A percentile compares a stretch with the other conserved stretches of the same genome.
These are phyloP conservation scores for Phoenicopterus ruber DNA, from an alignment of 2,113 vertebrate species.

Conservation along the genomic window DNA sequence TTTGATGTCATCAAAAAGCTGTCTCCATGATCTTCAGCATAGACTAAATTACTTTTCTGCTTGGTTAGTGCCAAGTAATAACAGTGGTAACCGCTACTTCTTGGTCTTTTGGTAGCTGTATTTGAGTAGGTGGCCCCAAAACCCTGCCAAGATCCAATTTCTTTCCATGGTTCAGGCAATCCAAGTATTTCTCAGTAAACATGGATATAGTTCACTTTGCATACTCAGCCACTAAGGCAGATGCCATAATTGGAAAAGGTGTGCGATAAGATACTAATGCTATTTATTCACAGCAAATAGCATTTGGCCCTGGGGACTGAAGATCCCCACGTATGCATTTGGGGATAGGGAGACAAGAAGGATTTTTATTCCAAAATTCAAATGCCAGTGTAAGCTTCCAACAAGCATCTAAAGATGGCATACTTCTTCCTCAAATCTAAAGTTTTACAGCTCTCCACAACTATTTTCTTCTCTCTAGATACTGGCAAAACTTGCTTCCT, in stretches of 20 bases:
- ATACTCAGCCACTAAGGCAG: not conserved
- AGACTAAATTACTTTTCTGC: not conserved
- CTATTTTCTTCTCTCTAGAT: not conserved
- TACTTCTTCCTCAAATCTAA: not conserved
- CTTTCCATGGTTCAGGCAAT: not conserved
- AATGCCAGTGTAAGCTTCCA: not conserved
- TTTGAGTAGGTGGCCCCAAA: not conserved
- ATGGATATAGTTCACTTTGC: not conserved
- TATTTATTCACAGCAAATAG: not conserved
- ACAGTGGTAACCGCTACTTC: not conserved
- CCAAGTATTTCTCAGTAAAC: not conserved
- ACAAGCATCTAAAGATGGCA: not conserved
- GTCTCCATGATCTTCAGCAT: not conserved
- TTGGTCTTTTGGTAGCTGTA: not conserved
- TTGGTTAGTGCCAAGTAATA: not conserved
- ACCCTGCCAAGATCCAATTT: not conserved
- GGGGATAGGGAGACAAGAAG: not conserved
- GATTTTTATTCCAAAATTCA: not conserved
- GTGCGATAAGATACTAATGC: not conserved
- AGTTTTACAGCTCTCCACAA: not conserved
- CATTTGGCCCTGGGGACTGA: not conserved
- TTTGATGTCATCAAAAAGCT: not conserved
- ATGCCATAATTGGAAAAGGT: not conserved
- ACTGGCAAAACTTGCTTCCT: not conserved
- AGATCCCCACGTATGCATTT: not conserved